Evolutionary conservation across 2,113 vertebrate species (phyloP).

Genomic region (Cynopterus brachyotis): DNA sequence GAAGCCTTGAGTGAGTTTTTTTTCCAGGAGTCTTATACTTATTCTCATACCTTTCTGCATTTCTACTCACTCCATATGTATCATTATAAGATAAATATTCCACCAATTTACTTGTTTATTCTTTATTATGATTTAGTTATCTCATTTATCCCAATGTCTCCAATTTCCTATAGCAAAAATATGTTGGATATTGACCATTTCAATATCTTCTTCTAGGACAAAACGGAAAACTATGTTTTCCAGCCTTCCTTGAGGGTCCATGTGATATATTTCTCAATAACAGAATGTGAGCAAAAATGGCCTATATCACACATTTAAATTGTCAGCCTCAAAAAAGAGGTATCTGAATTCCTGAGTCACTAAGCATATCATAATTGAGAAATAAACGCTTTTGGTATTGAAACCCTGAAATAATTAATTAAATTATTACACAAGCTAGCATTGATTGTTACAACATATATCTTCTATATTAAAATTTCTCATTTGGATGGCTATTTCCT

Average conservation of each 20-base stretch:
- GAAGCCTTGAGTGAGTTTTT: neutral
- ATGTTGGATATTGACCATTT: neutral
- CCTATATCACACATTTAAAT: neutral
- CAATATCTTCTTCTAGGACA: neutral
- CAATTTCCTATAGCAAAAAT: neutral
- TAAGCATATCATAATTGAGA: neutral
- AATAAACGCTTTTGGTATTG: neutral
- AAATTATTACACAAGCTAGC: neutral
- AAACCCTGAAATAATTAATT: neutral
- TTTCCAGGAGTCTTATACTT: neutral
- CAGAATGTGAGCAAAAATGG: neutral
- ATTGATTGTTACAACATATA: neutral
- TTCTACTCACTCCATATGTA: neutral
- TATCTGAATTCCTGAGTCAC: neutral
- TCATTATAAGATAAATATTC: neutral
- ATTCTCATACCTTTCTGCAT: neutral
- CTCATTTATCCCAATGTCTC: neutral
- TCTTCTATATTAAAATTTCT: neutral
- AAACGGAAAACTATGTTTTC: neutral
- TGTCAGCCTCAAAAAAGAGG: neutral
- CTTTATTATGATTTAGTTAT: neutral
- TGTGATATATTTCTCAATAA: neutral
- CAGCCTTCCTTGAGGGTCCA: neutral
- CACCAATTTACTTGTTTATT: neutral
- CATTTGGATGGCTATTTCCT: neutral